Evolutionary conservation across 1,140 invertebrate genomes (phyloP).

Genomic region (Ylistrum balloti): DNA sequence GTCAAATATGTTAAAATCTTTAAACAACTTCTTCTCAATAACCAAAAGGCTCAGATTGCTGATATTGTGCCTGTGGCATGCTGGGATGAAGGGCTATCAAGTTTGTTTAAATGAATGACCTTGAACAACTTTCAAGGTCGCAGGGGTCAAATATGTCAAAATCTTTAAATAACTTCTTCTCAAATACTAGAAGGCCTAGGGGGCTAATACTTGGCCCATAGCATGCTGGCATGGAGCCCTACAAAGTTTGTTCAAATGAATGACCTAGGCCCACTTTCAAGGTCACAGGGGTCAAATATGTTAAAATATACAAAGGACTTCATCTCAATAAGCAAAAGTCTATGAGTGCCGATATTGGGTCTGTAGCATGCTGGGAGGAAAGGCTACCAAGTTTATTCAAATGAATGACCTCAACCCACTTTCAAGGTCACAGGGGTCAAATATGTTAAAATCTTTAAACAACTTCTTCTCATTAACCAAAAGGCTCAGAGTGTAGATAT

Average conservation of each 20-base stretch:
- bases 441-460: too few relatives aligned
- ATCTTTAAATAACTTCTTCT: neutral
- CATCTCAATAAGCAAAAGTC: too few relatives aligned
- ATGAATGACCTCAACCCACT: too few relatives aligned
- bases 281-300: too few relatives aligned
- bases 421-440: too few relatives aligned
- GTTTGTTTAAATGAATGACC: constrained; percentile 24
- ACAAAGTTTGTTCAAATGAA: neutral
- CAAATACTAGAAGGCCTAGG: neutral
- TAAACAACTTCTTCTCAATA: neutral
- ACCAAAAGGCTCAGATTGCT: neutral
- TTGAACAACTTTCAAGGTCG: neutral
- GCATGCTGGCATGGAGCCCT: neutral
- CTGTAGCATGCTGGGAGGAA: too few relatives aligned
- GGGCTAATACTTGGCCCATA: neutral
- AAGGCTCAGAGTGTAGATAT: too few relatives aligned
- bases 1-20: neutral
- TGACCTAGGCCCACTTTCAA: too few relatives aligned
- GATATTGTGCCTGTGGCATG: neutral
- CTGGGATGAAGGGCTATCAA: neutral
- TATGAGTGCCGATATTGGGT: too few relatives aligned
- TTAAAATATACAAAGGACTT: too few relatives aligned
- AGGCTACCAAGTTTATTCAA: too few relatives aligned
- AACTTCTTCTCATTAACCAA: too few relatives aligned
- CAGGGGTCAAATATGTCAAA: constrained; percentile 4